A percentile compares a stretch with the other conserved stretches of the same genome.
phyloP scores from a whole-genome alignment of 1,140 invertebrate species.

The Polyergus mexicanus region DNA sequence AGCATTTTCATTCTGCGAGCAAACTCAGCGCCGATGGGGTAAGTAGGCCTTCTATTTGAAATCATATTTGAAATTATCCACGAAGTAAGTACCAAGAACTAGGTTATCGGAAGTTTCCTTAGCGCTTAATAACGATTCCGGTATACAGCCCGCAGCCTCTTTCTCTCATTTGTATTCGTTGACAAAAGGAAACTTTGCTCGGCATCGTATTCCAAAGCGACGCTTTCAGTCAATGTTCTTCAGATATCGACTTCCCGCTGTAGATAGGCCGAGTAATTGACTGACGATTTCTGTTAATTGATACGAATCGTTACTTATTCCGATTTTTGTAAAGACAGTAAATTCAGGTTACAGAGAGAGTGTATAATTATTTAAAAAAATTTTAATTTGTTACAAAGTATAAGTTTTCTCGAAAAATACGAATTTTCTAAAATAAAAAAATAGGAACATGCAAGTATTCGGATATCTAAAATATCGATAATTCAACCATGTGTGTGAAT shows the following conservation, averaged over 20 bases:
- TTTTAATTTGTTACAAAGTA: background rate
- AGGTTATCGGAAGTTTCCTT: slow-evolving; percentile 43
- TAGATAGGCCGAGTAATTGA: slow-evolving; percentile 32
- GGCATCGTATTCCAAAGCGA: slow-evolving; percentile 22
- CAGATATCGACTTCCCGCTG: slow-evolving; percentile 32
- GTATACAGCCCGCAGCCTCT: slow-evolving; percentile 27
- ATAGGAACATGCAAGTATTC: background rate
- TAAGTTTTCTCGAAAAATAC: background rate
- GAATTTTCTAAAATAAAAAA: background rate
- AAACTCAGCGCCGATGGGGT: background rate
- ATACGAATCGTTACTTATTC: slow-evolving; percentile 5
- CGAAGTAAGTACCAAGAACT: slow-evolving; percentile 35
- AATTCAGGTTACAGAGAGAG: background rate
- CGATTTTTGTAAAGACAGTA: background rate
- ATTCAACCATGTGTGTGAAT: background rate
- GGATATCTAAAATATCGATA: background rate
- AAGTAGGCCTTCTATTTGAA: slow-evolving; percentile 20
- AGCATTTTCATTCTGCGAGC: background rate
- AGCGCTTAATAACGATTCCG: slow-evolving; percentile 41
- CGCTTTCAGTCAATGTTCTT: slow-evolving; percentile 33
- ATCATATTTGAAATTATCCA: slow-evolving; percentile 35
- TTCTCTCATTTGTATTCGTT: slow-evolving; percentile 52
- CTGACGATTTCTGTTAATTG: slow-evolving; percentile 21
- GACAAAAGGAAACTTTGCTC: slow-evolving; percentile 42
- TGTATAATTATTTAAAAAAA: background rate